Percentiles rank a stretch among this genome's conserved stretches.
phyloP scores from a whole-genome alignment of 2,113 vertebrate genomes.

The Atlantisia rogersi region DNA sequence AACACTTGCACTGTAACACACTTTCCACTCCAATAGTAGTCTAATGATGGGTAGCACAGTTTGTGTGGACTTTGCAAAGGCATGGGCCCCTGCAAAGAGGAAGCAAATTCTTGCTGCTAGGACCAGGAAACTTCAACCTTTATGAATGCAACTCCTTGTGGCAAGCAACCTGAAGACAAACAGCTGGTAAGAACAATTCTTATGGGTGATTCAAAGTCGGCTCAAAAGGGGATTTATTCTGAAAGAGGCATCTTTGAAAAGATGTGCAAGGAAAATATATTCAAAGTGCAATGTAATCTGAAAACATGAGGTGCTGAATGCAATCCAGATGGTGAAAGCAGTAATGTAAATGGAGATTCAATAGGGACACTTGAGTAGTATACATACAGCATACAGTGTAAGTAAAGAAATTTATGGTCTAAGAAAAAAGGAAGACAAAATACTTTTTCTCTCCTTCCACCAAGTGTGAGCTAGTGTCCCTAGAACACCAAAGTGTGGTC shows the following conservation, averaged over 20 bases:
- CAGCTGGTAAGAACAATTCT: neutral
- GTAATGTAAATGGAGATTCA: neutral
- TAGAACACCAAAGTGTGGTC: neutral
- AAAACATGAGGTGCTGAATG: neutral
- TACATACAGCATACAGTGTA: neutral
- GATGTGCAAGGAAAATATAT: neutral
- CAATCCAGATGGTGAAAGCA: neutral
- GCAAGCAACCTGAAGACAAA: neutral
- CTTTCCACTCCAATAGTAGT: neutral
- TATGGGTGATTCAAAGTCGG: neutral
- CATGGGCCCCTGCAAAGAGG: neutral
- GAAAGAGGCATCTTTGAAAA: neutral
- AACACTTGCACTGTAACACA: neutral
- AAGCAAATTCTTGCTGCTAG: neutral
- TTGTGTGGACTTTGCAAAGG: neutral
- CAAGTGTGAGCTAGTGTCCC: neutral
- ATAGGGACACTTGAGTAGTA: neutral
- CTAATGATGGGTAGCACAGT: neutral
- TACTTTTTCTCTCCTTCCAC: neutral
- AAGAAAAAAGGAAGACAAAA: neutral
- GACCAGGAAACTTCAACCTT: neutral
- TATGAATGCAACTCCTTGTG: neutral
- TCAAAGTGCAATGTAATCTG: neutral
- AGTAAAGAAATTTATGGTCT: neutral
- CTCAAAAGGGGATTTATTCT: slow-evolving; percentile 10